These are phyloP conservation scores for Leucoraja ocellata DNA, from an alignment of 2,797 vertebrate genomes.

Conservation along the genomic window DNA sequence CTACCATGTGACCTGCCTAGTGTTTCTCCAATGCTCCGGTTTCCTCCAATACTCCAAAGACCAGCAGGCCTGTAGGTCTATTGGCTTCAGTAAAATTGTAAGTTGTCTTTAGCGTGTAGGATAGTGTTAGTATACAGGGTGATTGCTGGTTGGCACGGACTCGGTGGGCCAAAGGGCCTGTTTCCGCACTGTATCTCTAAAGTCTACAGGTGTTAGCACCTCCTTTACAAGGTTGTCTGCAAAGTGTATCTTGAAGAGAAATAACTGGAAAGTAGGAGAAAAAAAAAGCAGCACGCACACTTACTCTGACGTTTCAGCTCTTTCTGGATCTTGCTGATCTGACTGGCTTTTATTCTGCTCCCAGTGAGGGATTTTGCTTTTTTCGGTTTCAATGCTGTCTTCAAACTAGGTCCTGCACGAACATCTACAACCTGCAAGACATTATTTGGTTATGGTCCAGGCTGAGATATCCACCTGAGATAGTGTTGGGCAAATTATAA, in stretches of 20 bases:
- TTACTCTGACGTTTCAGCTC: constrained; percentile 89
- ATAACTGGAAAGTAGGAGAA: no score
- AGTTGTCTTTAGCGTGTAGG: no score
- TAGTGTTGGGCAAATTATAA: no score
- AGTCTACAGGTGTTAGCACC: background rate
- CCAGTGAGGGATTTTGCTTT: constrained; percentile 78
- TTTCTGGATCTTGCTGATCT: constrained; percentile 85
- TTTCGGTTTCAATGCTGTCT: constrained; percentile 87
- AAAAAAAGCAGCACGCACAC: constrained; percentile 44
- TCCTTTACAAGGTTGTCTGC: background rate
- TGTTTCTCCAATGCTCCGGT: no score
- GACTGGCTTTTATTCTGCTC: constrained; percentile 77
- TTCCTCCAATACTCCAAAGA: no score
- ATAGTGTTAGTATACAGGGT: no score
- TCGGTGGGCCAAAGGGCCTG: no score
- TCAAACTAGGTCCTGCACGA: constrained; percentile 87
- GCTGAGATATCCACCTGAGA: background rate
- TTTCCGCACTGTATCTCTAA: no score
- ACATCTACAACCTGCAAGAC: constrained; percentile 86
- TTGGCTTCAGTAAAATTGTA: no score
- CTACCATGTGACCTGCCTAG: no score
- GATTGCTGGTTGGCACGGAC: no score
- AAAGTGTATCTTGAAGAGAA: background rate
- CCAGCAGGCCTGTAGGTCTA: no score
- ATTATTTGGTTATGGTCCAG: background rate